phyloP scores from a whole-genome alignment of 2,888 invertebrate species.

The Eurytoma californica region DNA sequence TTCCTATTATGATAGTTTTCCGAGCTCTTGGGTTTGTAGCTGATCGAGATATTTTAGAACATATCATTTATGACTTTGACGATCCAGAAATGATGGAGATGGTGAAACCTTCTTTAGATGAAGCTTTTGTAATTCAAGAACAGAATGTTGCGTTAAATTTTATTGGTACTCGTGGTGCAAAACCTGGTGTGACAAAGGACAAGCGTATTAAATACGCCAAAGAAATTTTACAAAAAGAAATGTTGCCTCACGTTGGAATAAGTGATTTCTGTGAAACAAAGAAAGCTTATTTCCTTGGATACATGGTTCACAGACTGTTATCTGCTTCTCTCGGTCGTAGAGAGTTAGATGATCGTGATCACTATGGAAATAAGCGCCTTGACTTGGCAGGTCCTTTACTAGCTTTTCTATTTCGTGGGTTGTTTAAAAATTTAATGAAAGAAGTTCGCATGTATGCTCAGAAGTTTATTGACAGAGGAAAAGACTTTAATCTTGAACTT shows the following conservation, averaged over 20 bases:
- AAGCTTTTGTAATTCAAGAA: slow-evolving; percentile 99
- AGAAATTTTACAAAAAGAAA: slow-evolving; percentile 99
- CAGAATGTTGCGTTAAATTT: slow-evolving; percentile 99
- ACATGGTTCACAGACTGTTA: slow-evolving; percentile 98
- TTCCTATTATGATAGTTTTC: slow-evolving; percentile 99
- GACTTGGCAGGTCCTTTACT: slow-evolving; percentile 98
- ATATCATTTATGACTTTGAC: slow-evolving; percentile 99
- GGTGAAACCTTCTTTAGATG: slow-evolving; percentile 99
- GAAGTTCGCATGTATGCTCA: slow-evolving; percentile 99
- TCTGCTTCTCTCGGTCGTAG: slow-evolving; percentile 96
- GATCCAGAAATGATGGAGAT: slow-evolving; percentile 99
- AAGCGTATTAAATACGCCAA: slow-evolving; percentile 99
- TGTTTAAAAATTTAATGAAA: slow-evolving; percentile 97
- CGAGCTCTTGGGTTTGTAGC: slow-evolving; percentile 99
- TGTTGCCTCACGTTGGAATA: slow-evolving; percentile 99
- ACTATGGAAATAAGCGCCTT: slow-evolving; percentile 98
- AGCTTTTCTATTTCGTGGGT: slow-evolving; percentile 96
- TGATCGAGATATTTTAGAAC: slow-evolving; percentile 98
- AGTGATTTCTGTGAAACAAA: slow-evolving; percentile 99
- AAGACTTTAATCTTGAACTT: slow-evolving; percentile 97
- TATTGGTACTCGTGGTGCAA: slow-evolving; percentile 97
- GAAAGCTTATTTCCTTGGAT: slow-evolving; percentile 98
- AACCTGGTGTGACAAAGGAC: slow-evolving; percentile 98
- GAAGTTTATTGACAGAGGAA: slow-evolving; percentile 98
- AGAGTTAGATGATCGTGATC: slow-evolving; percentile 99